A percentile compares a stretch with the other conserved stretches of the same genome.
phyloP scores from a whole-genome alignment of 2,888 invertebrate species.

The Eudemis profundana region DNA sequence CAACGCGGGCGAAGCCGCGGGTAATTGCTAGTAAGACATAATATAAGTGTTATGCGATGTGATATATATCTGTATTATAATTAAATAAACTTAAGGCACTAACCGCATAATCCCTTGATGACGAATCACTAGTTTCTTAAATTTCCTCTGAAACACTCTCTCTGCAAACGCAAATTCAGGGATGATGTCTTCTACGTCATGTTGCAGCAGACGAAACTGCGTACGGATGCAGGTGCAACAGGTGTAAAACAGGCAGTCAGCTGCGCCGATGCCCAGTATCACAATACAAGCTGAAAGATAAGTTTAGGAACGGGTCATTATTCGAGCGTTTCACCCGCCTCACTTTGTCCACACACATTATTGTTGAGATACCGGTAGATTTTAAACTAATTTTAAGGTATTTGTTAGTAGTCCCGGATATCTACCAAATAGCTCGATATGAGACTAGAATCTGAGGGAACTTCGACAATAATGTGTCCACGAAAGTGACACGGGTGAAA shows the following conservation, averaged over 20 bases:
- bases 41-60: no score
- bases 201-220: slow-evolving; percentile 62
- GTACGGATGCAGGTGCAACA: slow-evolving; percentile 62
- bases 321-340: no score
- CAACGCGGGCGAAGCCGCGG: no score
- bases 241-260: slow-evolving; percentile 63
- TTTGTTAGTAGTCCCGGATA: no score
- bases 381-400: no score
- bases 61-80: background rate
- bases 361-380: no score
- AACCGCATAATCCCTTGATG: slow-evolving; percentile 66
- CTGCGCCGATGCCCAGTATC: slow-evolving; percentile 49
- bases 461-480: no score
- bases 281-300: slow-evolving; percentile 55
- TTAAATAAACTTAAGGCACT: background rate
- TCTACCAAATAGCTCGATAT: no score
- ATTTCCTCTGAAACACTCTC: slow-evolving; percentile 51
- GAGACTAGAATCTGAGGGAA: no score
- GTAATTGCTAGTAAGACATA: no score
- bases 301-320: background rate
- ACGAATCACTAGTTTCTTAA: slow-evolving; percentile 57
- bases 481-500: no score
- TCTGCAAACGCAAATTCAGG: slow-evolving; percentile 44
- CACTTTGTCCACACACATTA: no score
- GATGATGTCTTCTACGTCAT: slow-evolving; percentile 55